Evolutionary conservation across 2,797 vertebrate genomes (phyloP).

Genomic region (Pseudochaenichthys georgianus): DNA sequence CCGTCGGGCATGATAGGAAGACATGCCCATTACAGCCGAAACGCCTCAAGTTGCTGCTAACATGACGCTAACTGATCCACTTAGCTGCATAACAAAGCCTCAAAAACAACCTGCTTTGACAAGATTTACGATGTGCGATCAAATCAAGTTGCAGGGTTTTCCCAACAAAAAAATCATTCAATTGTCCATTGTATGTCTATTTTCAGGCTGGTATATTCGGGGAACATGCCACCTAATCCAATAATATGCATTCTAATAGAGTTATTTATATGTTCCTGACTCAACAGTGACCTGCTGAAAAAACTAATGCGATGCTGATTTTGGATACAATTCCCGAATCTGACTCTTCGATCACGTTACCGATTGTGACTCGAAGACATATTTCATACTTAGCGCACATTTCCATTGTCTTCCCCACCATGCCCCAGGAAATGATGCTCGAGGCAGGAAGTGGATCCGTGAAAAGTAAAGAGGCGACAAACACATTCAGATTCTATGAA

Average conservation of each 20-base stretch:
- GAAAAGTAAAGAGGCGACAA: constrained; percentile 64
- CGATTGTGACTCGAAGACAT: constrained; percentile 34
- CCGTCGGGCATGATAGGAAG: neutral
- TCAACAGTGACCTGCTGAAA: constrained; percentile 60
- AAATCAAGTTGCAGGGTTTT: neutral
- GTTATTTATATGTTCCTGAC: constrained; percentile 50
- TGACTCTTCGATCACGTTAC: constrained; percentile 39
- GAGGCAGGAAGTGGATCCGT: constrained; percentile 63
- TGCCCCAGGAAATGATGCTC: constrained; percentile 58
- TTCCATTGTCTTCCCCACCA: constrained; percentile 42
- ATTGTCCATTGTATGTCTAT: neutral
- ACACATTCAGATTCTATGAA: constrained; percentile 25
- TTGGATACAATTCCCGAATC: neutral
- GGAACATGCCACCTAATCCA: constrained; percentile 6
- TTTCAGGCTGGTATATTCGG: constrained; percentile 1
- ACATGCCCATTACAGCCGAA: neutral
- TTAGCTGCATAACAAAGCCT: neutral
- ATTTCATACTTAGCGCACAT: constrained; percentile 17
- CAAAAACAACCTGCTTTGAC: neutral
- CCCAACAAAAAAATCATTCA: neutral
- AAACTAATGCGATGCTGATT: constrained; percentile 21
- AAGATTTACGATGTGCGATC: neutral
- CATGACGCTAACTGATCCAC: too few species aligned
- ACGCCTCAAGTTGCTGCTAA: neutral
- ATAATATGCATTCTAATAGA: neutral